These are phyloP conservation scores for Hypsopygia costalis DNA, from an alignment of 2,888 invertebrate species.

Conservation along the genomic window DNA sequence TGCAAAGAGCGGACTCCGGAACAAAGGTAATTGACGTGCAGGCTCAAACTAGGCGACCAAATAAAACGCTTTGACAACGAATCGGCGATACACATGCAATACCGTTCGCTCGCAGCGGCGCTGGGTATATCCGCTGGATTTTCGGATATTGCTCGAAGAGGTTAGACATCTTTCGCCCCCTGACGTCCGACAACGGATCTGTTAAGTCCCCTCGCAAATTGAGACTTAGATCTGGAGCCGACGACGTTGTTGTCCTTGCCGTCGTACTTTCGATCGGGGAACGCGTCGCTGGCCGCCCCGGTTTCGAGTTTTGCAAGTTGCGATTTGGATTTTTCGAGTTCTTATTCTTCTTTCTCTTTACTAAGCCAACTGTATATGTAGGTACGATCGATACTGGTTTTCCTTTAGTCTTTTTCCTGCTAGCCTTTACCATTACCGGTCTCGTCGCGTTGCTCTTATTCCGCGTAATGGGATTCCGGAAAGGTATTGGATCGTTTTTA, in stretches of 20 bases:
- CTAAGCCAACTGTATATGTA: conserved; percentile 67
- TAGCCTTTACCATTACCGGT: conserved; percentile 64
- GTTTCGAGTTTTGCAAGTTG: conserved; percentile 73
- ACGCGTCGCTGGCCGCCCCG: conserved; percentile 75
- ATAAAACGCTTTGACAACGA: conserved; percentile 48
- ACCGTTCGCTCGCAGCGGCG: conserved; percentile 76
- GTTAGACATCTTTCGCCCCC: conserved; percentile 83
- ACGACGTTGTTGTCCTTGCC: conserved; percentile 43
- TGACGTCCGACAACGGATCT: conserved; percentile 62
- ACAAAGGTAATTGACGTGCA: conserved; percentile 64
- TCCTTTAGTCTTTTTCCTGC: conserved; percentile 63
- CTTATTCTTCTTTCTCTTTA: conserved; percentile 78
- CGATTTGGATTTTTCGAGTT: conserved; percentile 77
- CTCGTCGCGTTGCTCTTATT: conserved; percentile 66
- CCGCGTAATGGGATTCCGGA: conserved; percentile 64
- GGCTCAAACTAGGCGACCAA: conserved; percentile 50
- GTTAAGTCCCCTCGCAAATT: conserved; percentile 62
- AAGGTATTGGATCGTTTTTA: conserved; percentile 82
- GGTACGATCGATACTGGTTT: conserved; percentile 60
- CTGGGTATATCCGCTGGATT: conserved; percentile 89
- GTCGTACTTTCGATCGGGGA: conserved; percentile 78
- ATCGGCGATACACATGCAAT: conserved; percentile 58
- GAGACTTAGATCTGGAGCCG: conserved; percentile 59
- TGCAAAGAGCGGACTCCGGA: conserved; percentile 56
- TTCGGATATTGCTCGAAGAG: conserved; percentile 88